Conservation (phyloP, 2,113 vertebrate species). For the Mirza zaza region DNA sequence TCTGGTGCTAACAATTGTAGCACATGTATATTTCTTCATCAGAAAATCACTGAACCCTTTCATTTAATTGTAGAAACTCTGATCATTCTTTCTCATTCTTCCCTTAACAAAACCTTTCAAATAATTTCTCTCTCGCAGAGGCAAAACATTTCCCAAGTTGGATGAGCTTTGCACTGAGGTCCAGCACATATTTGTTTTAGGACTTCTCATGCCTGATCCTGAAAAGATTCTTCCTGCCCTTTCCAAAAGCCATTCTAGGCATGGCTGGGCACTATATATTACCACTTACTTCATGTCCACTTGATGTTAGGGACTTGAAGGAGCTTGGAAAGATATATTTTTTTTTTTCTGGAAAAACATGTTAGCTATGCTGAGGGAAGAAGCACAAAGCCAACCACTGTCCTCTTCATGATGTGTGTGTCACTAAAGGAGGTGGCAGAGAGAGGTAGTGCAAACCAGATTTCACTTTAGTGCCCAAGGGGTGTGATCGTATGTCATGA, state of each 20-base stretch:
- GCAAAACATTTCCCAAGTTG: neutral
- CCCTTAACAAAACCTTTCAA: neutral
- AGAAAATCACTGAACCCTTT: neutral
- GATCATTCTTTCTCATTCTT: neutral
- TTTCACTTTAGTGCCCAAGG: neutral
- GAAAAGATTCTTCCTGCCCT: neutral
- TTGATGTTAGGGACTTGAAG: neutral
- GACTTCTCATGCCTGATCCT: conserved; percentile 31
- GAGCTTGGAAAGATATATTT: conserved; percentile 8
- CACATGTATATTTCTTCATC: neutral
- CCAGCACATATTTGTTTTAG: neutral
- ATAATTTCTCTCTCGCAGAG: neutral
- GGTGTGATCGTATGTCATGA: neutral
- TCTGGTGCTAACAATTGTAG: neutral
- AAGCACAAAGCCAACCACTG: neutral
- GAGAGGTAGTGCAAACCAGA: neutral
- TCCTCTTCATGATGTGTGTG: neutral
- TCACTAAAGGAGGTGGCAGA: neutral
- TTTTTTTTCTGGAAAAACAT: neutral
- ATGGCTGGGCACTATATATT: neutral
- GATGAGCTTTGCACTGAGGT: neutral
- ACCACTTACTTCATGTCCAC: neutral
- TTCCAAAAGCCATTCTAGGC: neutral
- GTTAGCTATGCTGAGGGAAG: neutral
- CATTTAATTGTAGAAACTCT: neutral